These are phyloP conservation scores for Bombycilla garrulus DNA, from an alignment of 2,113 vertebrate genomes.

Conservation along the genomic window DNA sequence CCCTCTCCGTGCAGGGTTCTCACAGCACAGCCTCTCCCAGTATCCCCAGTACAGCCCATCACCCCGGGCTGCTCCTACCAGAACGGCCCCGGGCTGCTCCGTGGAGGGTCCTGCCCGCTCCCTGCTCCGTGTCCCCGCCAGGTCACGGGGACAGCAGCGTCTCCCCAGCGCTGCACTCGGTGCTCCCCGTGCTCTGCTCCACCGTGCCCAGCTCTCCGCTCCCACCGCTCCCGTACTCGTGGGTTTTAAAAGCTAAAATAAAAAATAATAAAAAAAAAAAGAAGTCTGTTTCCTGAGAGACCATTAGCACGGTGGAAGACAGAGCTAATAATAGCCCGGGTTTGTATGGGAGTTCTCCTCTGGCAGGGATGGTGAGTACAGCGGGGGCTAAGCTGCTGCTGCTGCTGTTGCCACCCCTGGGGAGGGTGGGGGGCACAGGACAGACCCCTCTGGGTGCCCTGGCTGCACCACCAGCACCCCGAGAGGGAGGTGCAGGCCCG, in stretches of 20 bases:
- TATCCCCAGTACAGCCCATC: not conserved
- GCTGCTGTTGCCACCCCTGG: not conserved
- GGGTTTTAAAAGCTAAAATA: not conserved
- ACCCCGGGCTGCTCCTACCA: not conserved
- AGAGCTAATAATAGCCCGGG: constrained; percentile 36
- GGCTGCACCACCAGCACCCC: not conserved
- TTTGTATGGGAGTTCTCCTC: constrained; percentile 11
- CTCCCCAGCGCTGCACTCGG: rapidly evolving
- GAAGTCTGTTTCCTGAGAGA: constrained; percentile 39
- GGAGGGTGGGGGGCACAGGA: not conserved
- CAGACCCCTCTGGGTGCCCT: not conserved
- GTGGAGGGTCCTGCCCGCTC: not conserved
- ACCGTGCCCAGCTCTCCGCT: not conserved
- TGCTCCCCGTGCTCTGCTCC: not conserved
- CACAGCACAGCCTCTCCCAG: not conserved
- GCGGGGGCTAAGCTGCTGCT: not conserved
- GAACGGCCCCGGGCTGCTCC: not conserved
- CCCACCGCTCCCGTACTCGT: not conserved
- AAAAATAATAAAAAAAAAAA: not conserved
- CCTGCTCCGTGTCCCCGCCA: not conserved
- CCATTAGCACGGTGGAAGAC: constrained; percentile 51
- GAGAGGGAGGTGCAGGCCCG: rapidly evolving
- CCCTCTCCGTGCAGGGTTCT: not conserved
- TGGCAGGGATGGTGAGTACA: not conserved
- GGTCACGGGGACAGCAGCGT: not conserved